Percentiles rank a stretch among this genome's conserved stretches.
These are phyloP conservation scores for Aphelinus certus DNA, from an alignment of 1,140 invertebrate genomes.

Conservation along the genomic window DNA sequence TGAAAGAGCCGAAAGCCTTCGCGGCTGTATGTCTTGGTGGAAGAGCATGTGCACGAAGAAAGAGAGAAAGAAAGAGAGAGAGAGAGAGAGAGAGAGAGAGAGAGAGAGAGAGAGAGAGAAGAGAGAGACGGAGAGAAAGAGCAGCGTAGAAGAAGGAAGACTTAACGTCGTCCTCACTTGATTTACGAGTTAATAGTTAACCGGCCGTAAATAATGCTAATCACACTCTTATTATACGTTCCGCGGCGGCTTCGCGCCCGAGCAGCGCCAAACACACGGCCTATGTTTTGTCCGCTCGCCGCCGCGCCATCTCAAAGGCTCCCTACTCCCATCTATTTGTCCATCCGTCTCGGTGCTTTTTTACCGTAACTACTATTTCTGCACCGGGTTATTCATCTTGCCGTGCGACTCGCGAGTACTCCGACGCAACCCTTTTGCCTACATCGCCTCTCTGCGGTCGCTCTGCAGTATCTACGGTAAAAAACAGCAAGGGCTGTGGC, in stretches of 20 bases:
- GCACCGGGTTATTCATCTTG: too few species aligned
- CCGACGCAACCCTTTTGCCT: too few species aligned
- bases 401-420: too few species aligned
- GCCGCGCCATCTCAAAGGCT: slow-evolving; percentile 47
- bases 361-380: too few species aligned
- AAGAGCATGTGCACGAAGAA: background rate
- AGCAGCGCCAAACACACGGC: slow-evolving; percentile 39
- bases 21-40: too few species aligned
- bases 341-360: slow-evolving; percentile 7
- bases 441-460: too few species aligned
- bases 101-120: slow-evolving; percentile 15
- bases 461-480: too few species aligned
- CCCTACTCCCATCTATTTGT: slow-evolving; percentile 32
- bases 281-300: slow-evolving; percentile 58
- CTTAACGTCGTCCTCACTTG: slow-evolving; percentile 47
- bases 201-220: slow-evolving; percentile 67
- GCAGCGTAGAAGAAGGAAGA: background rate
- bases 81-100: background rate
- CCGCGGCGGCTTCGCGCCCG: slow-evolving; percentile 45
- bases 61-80: slow-evolving; percentile 5
- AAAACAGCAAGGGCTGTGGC: too few species aligned
- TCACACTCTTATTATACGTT: slow-evolving; percentile 66
- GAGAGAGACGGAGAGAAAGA: slow-evolving; percentile 13
- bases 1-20: background rate
- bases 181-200: slow-evolving; percentile 67